Conservation (phyloP, 2,888 invertebrate species). For the Caenorhabditis angaria region DNA sequence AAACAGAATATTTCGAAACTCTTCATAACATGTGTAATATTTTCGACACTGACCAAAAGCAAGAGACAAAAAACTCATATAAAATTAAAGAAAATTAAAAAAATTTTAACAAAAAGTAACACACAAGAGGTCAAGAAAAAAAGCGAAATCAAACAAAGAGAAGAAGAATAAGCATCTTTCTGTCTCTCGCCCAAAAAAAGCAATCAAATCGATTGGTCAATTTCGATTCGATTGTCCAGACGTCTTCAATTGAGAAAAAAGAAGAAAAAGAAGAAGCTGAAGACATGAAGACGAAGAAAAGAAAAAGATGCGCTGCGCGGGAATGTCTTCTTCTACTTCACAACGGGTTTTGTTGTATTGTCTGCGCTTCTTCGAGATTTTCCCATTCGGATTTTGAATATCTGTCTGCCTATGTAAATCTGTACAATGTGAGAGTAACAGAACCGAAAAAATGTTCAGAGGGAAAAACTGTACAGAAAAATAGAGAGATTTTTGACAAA, state of each 20-base stretch:
- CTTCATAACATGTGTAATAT: no score
- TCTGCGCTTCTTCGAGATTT: background rate
- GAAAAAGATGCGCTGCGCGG: slow-evolving; percentile 8
- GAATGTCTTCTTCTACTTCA: background rate
- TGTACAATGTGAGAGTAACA: background rate
- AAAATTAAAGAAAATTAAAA: slow-evolving; percentile 6
- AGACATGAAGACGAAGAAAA: background rate
- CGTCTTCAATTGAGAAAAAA: background rate
- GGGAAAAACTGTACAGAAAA: slow-evolving; percentile 5
- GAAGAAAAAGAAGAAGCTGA: slow-evolving; percentile 4
- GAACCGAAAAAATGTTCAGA: no score
- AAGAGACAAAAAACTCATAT: slow-evolving; percentile 15
- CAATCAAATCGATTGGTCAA: slow-evolving; percentile 11
- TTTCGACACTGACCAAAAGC: no score
- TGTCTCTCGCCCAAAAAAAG: slow-evolving; percentile 7
- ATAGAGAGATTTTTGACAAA: background rate
- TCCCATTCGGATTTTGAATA: background rate
- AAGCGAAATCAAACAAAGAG: slow-evolving; percentile 5
- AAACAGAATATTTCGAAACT: background rate
- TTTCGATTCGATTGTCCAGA: slow-evolving; percentile 2
- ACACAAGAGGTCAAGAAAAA: slow-evolving; percentile 2
- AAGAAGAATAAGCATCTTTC: background rate
- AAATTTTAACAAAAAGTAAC: background rate
- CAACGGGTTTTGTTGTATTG: no score
- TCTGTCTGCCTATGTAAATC: no score